Base-by-base conservation (phyloP, 2,888 invertebrate genomes). In the Orchesella flavescens region DNA sequence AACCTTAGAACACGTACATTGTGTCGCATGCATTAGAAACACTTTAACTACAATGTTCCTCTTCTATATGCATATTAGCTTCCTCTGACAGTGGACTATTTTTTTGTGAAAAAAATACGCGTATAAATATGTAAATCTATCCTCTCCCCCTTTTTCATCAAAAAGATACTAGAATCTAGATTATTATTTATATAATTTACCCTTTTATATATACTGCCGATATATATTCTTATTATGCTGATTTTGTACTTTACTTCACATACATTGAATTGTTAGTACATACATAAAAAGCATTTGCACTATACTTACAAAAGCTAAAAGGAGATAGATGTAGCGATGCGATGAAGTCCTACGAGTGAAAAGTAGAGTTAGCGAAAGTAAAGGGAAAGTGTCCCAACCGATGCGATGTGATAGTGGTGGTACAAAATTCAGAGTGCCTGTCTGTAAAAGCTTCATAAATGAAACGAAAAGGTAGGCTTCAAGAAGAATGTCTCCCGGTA, bases 151-250 rank as follows among this genome's bases (percentile, higher is more conserved):
- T 63, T 61, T 19, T 68, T 17, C 66, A 59, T 78, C n/a, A 19
- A 61, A 69, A 55, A 75, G 65, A 75, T 77, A 77, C 66, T 76
- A 68, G 78, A 69, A 71, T 78, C 66, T 76, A 68, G 78, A 69
- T 78, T 78, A 78, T 69, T 43, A 49, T 34, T 19, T 21, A 23
- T 13, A 46, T 19, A 49, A 34, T 19, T 19, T 15, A 65, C 23
- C 17, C n/a, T 17, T 65, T 63, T 7, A 34, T 9, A 44, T 65
- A 65, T 17, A 15, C 15, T 43, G 5, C 10, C 49, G 49, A 15
- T 12, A 49, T 15, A n/a, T n/a, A n/a, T n/a, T 12, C 12, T 3
- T 49, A 49, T 49, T 34, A 34, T 34, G 34, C 7, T 34, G 34
- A 34, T 34, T 34, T 34, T 61, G 24, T 61, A 23, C 12, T 12